These are phyloP conservation scores for Clanis bilineata DNA, from an alignment of 2,888 invertebrate species.

Conservation along the genomic window DNA sequence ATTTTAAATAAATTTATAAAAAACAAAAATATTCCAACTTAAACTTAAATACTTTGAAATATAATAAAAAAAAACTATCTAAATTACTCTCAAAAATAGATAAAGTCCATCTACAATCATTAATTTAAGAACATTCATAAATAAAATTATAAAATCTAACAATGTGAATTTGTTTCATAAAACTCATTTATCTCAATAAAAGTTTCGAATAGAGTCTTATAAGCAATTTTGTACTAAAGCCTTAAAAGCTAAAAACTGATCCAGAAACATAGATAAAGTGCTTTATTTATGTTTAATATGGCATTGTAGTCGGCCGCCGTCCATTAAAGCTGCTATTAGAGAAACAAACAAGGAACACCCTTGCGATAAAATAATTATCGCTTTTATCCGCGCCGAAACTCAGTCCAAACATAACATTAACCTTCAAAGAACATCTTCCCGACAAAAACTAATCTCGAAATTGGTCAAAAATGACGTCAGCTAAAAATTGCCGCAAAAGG, in stretches of 20 bases:
- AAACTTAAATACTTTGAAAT: too few species aligned
- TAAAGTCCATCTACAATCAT: not conserved
- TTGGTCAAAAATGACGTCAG: slow-evolving; percentile 71
- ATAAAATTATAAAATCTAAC: not conserved
- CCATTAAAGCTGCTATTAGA: slow-evolving; percentile 79
- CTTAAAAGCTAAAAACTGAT: slow-evolving; percentile 2
- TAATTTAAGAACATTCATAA: not conserved
- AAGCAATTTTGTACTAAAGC: not conserved
- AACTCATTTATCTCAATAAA: not conserved
- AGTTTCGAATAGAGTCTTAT: not conserved
- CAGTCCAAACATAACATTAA: slow-evolving; percentile 43
- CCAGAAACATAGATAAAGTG: slow-evolving; percentile 46
- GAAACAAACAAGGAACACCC: slow-evolving; percentile 79
- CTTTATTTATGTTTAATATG: slow-evolving; percentile 62
- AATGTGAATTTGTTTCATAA: not conserved
- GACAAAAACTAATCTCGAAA: slow-evolving; percentile 65
- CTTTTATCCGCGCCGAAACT: slow-evolving; percentile 64
- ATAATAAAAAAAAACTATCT: not conserved
- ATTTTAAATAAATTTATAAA: too few species aligned
- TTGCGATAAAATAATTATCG: slow-evolving; percentile 79
- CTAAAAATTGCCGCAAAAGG: slow-evolving; percentile 55
- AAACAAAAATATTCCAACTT: too few species aligned
- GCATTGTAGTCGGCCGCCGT: slow-evolving; percentile 59
- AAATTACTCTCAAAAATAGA: not conserved
- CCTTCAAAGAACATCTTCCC: slow-evolving; percentile 55